phyloP scores from a whole-genome alignment of 2,888 invertebrate genomes.

The Dasypolia templi region DNA sequence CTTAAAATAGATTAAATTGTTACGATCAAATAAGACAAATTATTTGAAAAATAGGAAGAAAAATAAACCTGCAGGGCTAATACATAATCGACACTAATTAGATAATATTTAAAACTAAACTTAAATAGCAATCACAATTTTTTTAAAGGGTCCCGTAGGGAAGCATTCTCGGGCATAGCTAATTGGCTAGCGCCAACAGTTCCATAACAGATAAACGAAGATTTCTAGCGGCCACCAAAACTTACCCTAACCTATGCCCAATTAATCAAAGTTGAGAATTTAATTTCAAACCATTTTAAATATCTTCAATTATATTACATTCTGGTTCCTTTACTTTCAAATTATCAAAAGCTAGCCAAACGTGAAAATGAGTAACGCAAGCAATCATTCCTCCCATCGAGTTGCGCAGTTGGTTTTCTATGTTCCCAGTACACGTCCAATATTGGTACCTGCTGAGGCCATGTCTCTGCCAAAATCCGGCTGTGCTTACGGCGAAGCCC shows the following conservation, averaged over 20 bases:
- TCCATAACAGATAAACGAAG: not conserved
- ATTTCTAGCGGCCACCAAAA: not conserved
- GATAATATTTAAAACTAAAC: not conserved
- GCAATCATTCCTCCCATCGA: slow-evolving; percentile 72
- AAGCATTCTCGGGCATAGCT: not conserved
- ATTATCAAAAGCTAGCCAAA: slow-evolving; percentile 80
- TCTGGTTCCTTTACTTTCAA: slow-evolving; percentile 80
- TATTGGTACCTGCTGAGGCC: slow-evolving; percentile 66
- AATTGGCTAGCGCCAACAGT: not conserved
- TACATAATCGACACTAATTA: not conserved
- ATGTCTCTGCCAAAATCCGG: slow-evolving; percentile 74
- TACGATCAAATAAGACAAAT: not conserved
- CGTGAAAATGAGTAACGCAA: slow-evolving; percentile 73
- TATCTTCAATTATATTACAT: slow-evolving; percentile 62
- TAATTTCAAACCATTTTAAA: slow-evolving; percentile 4
- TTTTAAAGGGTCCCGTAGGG: not conserved
- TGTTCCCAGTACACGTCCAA: slow-evolving; percentile 77
- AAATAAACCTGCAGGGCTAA: not conserved
- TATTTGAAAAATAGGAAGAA: not conserved
- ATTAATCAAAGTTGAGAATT: not conserved
- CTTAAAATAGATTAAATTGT: not conserved
- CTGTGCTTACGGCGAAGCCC: slow-evolving; percentile 80
- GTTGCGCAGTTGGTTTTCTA: slow-evolving; percentile 66
- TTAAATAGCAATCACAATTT: not conserved
- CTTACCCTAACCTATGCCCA: too few species aligned